phyloP scores from a whole-genome alignment of 2,113 vertebrate genomes.

The Nothobranchius kuhntae region DNA sequence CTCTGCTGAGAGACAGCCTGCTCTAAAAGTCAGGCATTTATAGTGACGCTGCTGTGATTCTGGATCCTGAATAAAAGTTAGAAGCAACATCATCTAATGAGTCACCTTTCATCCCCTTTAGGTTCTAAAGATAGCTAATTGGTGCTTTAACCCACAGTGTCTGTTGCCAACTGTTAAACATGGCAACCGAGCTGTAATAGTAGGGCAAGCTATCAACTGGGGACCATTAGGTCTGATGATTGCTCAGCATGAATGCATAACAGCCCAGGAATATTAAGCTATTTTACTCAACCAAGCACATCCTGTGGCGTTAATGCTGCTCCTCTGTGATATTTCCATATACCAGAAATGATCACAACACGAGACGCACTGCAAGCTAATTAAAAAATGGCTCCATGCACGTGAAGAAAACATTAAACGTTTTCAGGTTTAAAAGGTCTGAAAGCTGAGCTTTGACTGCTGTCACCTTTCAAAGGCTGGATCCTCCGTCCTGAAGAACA shows the following conservation, averaged over 20 bases:
- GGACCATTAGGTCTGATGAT: constrained; percentile 67
- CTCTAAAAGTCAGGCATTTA: neutral
- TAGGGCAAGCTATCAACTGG: constrained; percentile 54
- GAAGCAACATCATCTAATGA: constrained; percentile 42
- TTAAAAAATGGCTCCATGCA: constrained; percentile 53
- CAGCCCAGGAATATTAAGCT: constrained; percentile 52
- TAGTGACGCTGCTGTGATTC: constrained; percentile 6
- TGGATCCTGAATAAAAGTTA: constrained; percentile 21
- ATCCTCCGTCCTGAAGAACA: constrained; percentile 24
- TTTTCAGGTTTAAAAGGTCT: constrained; percentile 41
- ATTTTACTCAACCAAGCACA: constrained; percentile 54
- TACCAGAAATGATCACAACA: constrained; percentile 34
- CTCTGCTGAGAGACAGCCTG: neutral
- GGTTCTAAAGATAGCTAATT: constrained; percentile 47
- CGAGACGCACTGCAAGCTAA: constrained; percentile 52
- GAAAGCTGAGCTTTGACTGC: constrained; percentile 12
- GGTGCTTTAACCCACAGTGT: constrained; percentile 54
- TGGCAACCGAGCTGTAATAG: constrained; percentile 56
- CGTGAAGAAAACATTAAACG: constrained; percentile 34
- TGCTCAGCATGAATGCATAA: constrained; percentile 64
- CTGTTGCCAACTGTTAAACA: constrained; percentile 57
- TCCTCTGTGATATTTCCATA: constrained; percentile 22
- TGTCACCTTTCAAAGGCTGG: constrained; percentile 24
- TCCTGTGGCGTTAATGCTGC: constrained; percentile 45
- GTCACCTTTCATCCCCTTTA: constrained; percentile 55